Evolutionary conservation across 2,797 vertebrate species (phyloP).

Genomic region (Hoplostethus mediterraneus): DNA sequence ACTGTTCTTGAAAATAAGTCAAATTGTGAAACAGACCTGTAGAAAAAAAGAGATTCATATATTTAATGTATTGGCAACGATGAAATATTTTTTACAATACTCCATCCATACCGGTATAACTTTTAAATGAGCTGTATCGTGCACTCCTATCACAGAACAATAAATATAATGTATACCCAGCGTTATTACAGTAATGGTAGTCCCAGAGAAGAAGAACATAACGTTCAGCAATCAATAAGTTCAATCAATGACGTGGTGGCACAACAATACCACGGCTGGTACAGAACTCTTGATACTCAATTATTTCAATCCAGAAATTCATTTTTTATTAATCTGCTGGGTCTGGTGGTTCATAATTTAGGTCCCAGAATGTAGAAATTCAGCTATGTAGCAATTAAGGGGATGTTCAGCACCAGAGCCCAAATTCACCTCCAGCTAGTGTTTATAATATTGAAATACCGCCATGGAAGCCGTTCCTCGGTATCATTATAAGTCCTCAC

Average conservation of each 20-base stretch:
- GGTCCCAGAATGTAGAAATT: conserved; percentile 73
- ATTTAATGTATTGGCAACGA: too few species aligned
- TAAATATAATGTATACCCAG: too few species aligned
- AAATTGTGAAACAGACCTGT: background rate
- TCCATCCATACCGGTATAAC: too few species aligned
- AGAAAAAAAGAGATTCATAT: too few species aligned
- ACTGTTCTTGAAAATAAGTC: too few species aligned
- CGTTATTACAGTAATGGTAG: too few species aligned
- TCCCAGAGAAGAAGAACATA: too few species aligned
- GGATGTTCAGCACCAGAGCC: conserved; percentile 71
- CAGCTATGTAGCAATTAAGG: conserved; percentile 77
- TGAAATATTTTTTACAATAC: too few species aligned
- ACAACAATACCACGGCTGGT: conserved; percentile 49
- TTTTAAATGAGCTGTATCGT: too few species aligned
- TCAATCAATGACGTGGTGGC: conserved; percentile 53
- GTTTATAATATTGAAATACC: conserved; percentile 82
- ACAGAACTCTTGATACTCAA: conserved; percentile 57
- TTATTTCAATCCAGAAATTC: conserved; percentile 70
- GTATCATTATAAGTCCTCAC: conserved; percentile 80
- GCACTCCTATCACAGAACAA: background rate
- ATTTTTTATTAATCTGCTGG: conserved; percentile 75
- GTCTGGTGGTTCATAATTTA: conserved; percentile 78
- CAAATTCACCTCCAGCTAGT: conserved; percentile 81
- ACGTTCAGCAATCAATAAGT: background rate
- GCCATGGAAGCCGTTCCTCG: conserved; percentile 60